Percentiles rank a stretch among this genome's conserved stretches.
Conservation (phyloP, 2,113 vertebrate genomes). For the Mionectes macconnelli region DNA sequence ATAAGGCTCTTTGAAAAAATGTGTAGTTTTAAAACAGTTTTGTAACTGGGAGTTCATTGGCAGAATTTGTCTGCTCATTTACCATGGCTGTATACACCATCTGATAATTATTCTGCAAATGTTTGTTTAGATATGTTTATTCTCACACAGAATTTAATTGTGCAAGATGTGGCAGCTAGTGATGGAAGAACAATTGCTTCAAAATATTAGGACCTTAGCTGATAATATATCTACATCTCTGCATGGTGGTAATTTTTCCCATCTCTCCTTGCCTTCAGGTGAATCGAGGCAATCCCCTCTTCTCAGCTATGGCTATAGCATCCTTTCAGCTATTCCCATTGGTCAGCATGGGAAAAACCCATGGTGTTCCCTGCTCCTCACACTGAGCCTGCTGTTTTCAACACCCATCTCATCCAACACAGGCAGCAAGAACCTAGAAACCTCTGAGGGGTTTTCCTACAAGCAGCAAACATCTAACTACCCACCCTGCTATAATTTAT, state of each 20-base stretch:
- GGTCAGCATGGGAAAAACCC: background rate
- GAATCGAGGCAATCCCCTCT: rapidly evolving
- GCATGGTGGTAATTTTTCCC: background rate
- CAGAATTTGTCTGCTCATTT: background rate
- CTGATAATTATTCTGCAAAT: background rate
- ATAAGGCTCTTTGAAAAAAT: background rate
- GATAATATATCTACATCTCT: background rate
- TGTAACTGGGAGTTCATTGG: background rate
- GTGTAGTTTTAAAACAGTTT: background rate
- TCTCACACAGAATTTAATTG: background rate
- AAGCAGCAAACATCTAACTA: background rate
- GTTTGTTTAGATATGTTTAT: slow-evolving; percentile 1
- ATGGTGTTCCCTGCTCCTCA: background rate
- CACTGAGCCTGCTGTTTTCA: background rate
- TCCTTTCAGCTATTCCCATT: background rate
- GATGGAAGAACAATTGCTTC: background rate
- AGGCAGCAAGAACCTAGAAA: background rate
- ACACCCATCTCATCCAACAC: background rate
- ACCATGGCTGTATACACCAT: background rate
- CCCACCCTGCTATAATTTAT: background rate
- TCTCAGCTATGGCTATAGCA: background rate
- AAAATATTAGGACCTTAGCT: background rate
- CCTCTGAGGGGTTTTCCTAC: background rate
- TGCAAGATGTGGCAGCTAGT: background rate
- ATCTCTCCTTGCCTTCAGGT: background rate